Conservation (phyloP, 2,113 vertebrate genomes). For the Apus apus region DNA sequence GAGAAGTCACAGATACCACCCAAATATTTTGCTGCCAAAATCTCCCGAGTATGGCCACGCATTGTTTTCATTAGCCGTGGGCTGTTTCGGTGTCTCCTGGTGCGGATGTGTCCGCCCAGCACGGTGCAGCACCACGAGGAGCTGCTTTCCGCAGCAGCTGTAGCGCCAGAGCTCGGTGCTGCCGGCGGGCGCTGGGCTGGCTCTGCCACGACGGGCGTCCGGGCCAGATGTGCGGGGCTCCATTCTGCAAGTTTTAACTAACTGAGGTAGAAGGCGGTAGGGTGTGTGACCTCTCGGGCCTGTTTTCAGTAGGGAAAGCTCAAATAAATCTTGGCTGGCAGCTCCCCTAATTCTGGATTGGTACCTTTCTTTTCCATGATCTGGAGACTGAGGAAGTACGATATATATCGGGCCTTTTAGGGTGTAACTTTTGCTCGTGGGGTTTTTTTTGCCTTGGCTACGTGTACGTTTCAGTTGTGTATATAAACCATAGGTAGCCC, state of each 20-base stretch:
- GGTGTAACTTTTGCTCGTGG: not conserved
- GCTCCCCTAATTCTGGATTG: not conserved
- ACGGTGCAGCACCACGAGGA: not conserved
- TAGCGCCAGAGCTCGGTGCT: accelerated
- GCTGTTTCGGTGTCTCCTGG: not conserved
- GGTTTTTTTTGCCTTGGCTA: not conserved
- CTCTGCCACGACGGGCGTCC: accelerated
- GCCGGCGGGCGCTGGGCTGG: not conserved
- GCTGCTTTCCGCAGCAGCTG: not conserved
- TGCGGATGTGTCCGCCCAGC: not conserved
- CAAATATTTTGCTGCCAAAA: not conserved
- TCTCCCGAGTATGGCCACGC: not conserved
- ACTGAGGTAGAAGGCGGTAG: not conserved
- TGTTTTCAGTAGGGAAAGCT: not conserved
- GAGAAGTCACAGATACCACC: not conserved
- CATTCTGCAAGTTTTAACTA: accelerated
- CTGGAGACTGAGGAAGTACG: not conserved
- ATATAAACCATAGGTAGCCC: not conserved
- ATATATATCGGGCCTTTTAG: no score
- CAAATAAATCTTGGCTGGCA: not conserved
- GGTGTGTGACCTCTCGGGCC: not conserved
- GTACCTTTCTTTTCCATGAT: not conserved
- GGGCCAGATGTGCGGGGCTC: not conserved
- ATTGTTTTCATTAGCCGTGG: not conserved
- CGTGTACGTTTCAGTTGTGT: not conserved